These are phyloP conservation scores for Nothura maculosa DNA, from an alignment of 2,797 vertebrate genomes.

Conservation along the genomic window DNA sequence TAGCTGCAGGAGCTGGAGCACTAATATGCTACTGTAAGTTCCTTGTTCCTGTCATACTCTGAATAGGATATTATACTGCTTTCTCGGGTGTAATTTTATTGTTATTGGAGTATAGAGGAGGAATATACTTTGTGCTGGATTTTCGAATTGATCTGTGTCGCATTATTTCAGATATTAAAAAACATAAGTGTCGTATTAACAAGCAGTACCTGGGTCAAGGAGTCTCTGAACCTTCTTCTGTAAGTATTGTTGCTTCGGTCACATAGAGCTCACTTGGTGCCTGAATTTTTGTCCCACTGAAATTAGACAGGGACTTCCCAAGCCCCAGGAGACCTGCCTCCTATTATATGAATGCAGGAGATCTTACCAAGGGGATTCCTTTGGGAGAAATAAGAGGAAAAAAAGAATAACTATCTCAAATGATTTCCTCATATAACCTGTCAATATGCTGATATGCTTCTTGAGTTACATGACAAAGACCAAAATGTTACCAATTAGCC, in stretches of 20 bases:
- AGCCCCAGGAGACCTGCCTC: background rate
- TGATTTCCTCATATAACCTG: background rate
- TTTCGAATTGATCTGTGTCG: background rate
- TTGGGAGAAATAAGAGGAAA: background rate
- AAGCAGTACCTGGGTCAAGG: accelerated
- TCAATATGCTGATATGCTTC: background rate
- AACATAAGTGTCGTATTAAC: accelerated
- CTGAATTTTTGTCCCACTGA: background rate
- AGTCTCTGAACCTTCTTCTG: background rate
- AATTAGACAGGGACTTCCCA: background rate
- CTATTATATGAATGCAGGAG: background rate
- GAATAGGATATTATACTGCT: background rate
- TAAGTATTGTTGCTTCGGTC: conserved; percentile 28
- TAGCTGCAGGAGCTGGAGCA: no score
- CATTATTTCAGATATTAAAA: conserved; percentile 3
- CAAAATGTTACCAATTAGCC: background rate
- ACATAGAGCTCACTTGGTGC: background rate
- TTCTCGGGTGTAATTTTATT: background rate
- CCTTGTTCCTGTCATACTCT: background rate
- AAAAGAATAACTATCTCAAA: background rate
- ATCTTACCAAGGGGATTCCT: background rate
- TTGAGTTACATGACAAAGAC: background rate
- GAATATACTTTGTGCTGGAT: background rate
- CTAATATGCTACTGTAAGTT: conserved; percentile 20
- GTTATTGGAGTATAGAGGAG: background rate